These are phyloP conservation scores for Neogobius melanostomus DNA, from an alignment of 2,113 vertebrate species.

Conservation along the genomic window DNA sequence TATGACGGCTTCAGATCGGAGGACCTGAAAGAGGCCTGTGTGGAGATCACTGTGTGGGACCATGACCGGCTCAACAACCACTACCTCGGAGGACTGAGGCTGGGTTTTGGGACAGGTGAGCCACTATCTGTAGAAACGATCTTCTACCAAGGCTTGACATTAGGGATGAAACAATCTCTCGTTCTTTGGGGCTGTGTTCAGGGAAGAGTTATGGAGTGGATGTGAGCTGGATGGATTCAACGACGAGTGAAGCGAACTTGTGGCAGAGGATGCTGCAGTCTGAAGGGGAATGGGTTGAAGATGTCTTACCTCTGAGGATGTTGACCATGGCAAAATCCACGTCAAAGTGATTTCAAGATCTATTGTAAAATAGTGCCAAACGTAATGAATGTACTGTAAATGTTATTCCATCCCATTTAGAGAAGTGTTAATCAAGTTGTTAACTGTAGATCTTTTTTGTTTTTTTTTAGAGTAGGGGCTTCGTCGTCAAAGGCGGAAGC, in stretches of 20 bases:
- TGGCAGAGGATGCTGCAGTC: constrained; percentile 89
- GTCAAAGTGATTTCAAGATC: constrained; percentile 68
- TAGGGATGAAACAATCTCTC: too few relatives aligned
- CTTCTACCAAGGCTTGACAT: too few relatives aligned
- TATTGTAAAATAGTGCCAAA: not conserved
- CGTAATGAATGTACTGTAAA: not conserved
- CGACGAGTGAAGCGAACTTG: constrained; percentile 78
- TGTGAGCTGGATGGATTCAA: constrained; percentile 96
- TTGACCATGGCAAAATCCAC: constrained; percentile 81
- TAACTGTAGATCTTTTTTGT: not conserved
- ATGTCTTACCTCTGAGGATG: constrained; percentile 87
- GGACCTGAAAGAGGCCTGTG: constrained; percentile 86
- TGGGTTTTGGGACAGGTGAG: constrained; percentile 90
- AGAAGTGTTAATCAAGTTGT: not conserved
- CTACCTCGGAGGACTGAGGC: constrained; percentile 88
- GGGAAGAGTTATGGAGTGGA: constrained; percentile 87
- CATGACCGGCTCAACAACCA: constrained; percentile 86
- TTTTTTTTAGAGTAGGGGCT: too few relatives aligned
- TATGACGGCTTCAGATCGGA: constrained; percentile 87
- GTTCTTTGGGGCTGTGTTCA: constrained; percentile 46
- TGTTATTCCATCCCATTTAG: not conserved
- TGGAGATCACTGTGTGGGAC: constrained; percentile 95
- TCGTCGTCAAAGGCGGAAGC: too few relatives aligned
- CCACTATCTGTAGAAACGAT: not conserved
- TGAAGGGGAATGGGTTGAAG: constrained; percentile 87